Base-by-base conservation (phyloP, 2,888 invertebrate species). In the Phortica magna region DNA sequence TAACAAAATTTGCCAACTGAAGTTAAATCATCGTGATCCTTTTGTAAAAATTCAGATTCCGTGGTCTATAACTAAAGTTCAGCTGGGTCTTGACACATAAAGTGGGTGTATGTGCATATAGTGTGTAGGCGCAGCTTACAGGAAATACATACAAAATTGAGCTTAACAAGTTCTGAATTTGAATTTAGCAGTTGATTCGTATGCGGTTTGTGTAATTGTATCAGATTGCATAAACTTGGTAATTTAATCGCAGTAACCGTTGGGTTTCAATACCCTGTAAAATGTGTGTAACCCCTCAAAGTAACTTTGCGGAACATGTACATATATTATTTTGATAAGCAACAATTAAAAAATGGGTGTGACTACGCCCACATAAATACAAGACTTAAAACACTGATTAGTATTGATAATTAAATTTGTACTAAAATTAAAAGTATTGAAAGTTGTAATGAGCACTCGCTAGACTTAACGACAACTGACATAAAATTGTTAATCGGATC, bases 401-500 rank as follows among this genome's bases (percentile, higher is more conserved):
- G 31, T 31, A 31, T 31, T 31, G 3, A 31, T 31, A 31, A 31
- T 31, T 31, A 31, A 31, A 31, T 31, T 31, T 31, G 31, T 31
- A 31, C 31, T 31, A 31, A 31, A 31, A 31, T 31, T 1, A 31
- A 31, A 31, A 31, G 31, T 31, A 31, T 31, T 31, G 31, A 31
- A 31, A 31, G 31, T 1, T 31, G 3, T 31, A 31, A 31, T 48
- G 9, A 9, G 48, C 48, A 48, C 48, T 14, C 48, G 14, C 48
- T 12, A 48, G 10, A 48, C 48, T 48, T 48, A 12, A 14, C 48
- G 48, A 48, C 9, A 48, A 48, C 14, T 42, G 9, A 14, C 67
- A 67, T 43, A n/a, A 41, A 67, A 67, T 67, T 81, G 77, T 79
- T 85, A 85, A 85, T 85, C 87, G 85, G 85, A 85, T 87, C 80